Conservation (phyloP, 2,888 invertebrate species). For the Beris morrisii region DNA sequence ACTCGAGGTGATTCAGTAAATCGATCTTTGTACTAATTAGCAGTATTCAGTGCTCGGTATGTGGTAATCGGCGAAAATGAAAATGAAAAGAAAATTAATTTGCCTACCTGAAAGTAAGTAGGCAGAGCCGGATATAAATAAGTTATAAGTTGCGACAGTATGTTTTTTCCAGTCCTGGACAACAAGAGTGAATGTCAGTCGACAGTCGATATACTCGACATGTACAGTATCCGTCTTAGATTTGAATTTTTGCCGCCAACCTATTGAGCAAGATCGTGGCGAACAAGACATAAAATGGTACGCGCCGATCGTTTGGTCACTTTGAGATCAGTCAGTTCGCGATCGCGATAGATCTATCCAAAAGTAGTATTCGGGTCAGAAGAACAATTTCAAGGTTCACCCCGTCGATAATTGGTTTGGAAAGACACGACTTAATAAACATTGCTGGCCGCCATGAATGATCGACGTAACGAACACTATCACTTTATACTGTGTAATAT, state of each 20-base stretch:
- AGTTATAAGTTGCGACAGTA: slow-evolving; percentile 21
- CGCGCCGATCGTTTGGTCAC: too few relatives aligned
- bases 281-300: too few relatives aligned
- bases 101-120: slow-evolving; percentile 1
- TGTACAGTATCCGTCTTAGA: background rate
- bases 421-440: too few relatives aligned
- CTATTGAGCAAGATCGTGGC: slow-evolving; percentile 3
- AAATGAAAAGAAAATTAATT: too few relatives aligned
- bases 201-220: slow-evolving; percentile 2
- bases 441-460: too few relatives aligned
- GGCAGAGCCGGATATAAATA: slow-evolving; percentile 13
- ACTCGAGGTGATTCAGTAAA: too few relatives aligned
- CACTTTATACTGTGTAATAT: too few relatives aligned
- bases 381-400: slow-evolving; percentile 25
- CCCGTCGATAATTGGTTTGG: slow-evolving; percentile 12
- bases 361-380: slow-evolving; percentile 27
- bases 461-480: too few relatives aligned
- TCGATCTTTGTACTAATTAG: too few relatives aligned
- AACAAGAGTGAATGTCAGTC: slow-evolving; percentile 25
- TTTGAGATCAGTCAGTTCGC: too few relatives aligned
- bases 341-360: background rate
- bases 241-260: slow-evolving; percentile 24
- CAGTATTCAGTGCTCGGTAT: too few relatives aligned
- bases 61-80: too few relatives aligned
- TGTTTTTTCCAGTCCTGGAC: slow-evolving; percentile 8